Conservation (phyloP, 2,888 invertebrate species). For the Philopedon plagiatum region DNA sequence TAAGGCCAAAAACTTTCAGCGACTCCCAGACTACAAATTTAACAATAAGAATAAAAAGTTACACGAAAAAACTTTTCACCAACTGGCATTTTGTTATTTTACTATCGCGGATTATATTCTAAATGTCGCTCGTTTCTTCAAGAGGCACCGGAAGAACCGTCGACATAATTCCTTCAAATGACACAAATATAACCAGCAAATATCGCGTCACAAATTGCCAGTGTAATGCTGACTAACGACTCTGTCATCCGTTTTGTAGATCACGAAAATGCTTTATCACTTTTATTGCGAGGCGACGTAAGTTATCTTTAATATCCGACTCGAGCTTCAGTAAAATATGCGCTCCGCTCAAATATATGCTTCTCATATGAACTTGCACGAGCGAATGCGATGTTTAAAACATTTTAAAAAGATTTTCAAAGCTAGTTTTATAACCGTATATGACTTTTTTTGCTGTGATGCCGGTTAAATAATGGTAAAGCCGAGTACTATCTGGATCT, state of each 20-base stretch:
- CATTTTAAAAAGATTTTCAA: not conserved
- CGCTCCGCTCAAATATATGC: conserved; percentile 35
- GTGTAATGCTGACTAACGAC: conserved; percentile 57
- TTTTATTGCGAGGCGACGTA: conserved; percentile 55
- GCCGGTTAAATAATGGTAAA: not conserved
- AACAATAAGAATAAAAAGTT: not conserved
- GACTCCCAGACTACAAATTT: not conserved
- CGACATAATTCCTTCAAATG: conserved; percentile 53
- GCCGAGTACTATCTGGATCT: too few species aligned
- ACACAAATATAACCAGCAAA: conserved; percentile 54
- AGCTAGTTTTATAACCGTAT: not conserved
- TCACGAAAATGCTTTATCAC: conserved; percentile 58
- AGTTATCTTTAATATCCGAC: conserved; percentile 55
- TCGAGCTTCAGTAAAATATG: conserved; percentile 24
- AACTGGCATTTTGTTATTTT: conserved; percentile 25
- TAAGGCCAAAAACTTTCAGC: not conserved
- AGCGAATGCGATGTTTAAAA: conserved; percentile 8
- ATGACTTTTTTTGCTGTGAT: not conserved
- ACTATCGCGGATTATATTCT: conserved; percentile 33
- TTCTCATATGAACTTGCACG: conserved; percentile 21
- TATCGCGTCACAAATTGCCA: conserved; percentile 54
- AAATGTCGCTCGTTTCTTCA: conserved; percentile 30
- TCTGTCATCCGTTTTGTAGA: conserved; percentile 55
- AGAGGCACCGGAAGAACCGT: conserved; percentile 30
- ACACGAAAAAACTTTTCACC: not conserved